Conservation (phyloP, 1,140 invertebrate species). For the Philopotamus ludificatus region DNA sequence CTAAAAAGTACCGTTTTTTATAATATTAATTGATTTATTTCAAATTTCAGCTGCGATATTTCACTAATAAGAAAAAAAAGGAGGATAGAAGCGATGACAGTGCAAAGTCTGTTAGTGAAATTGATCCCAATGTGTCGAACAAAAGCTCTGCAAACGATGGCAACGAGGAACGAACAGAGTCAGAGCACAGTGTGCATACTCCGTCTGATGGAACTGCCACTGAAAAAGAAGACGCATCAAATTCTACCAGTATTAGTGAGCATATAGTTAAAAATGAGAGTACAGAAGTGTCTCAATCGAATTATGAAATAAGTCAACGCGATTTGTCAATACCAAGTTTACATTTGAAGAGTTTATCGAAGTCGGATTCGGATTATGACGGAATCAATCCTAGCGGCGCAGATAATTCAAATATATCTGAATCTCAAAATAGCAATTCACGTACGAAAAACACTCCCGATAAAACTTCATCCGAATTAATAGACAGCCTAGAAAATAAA, state of each 20-base stretch:
- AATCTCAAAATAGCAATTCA: not conserved
- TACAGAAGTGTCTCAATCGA: slow-evolving; percentile 5
- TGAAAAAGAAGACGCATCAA: not conserved
- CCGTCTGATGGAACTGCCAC: not conserved
- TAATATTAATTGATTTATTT: not conserved
- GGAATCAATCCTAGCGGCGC: not conserved
- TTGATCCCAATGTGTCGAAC: not conserved
- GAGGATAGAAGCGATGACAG: slow-evolving; percentile 3
- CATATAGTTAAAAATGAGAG: slow-evolving; percentile 15
- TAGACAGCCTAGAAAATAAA: not conserved
- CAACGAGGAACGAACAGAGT: no score
- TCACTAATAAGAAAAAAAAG: slow-evolving; percentile 15
- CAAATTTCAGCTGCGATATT: slow-evolving; percentile 15
- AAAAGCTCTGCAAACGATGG: not conserved
- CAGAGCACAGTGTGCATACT: not conserved
- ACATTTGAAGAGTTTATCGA: slow-evolving; percentile 35
- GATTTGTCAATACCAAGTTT: slow-evolving; percentile 38
- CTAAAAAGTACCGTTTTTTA: not conserved
- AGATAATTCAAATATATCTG: not conserved
- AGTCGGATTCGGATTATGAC: slow-evolving; percentile 24
- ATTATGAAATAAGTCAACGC: slow-evolving; percentile 10
- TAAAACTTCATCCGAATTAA: not conserved
- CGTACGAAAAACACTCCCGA: not conserved
- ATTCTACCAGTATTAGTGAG: slow-evolving; percentile 26
- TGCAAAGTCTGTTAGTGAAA: not conserved